Base-by-base conservation (phyloP, 1,140 invertebrate genomes). In the Homalodisca vitripennis region DNA sequence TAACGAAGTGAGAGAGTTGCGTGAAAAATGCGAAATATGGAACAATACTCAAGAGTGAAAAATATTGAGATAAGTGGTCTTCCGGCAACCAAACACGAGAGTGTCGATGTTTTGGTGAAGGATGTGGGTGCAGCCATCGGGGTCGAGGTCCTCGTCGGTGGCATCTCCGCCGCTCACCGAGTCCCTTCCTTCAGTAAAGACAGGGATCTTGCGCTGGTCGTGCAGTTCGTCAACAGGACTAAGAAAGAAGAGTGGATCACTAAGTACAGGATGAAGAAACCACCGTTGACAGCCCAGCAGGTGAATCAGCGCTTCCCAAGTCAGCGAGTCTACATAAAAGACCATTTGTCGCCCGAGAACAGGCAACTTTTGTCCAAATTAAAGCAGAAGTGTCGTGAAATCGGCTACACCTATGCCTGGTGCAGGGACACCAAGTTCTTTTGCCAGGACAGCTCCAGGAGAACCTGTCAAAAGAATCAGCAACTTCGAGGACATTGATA, bases 61-160 rank as follows among this genome's bases (percentile, higher is more conserved):
- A 62, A 29, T 20, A 27, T 62, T 27, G 57, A 62, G 20, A 30
- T 62, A 17, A 29, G 27, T 31, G 57, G 57, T 27, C 57, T 62
- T 26, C 57, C 57, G 20, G 27, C 29, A 20, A 62, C 57, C 6
- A 31, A 14, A 30, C 6, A 30, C 3, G 57, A 62, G 20, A 27
- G 10, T 30, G 57, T 62, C 22, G 13, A 13, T 17, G 29, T 26
- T 30, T 27, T 62, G 24, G 20, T 62, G 20, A 62, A 13, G 29
- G 29, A 62, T 27, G 22, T 62, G 6, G 29, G 22, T 3, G 24
- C 22, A 17, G 57, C 57, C 13, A 10, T 62, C 14, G 57, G 57
- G 20, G 57, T 62, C 6, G 57, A 62, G 29, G 57, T 62, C 10
- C 22, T 10, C 13, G 27, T 10, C 57, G 29, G 20, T 10, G 57